Evolutionary conservation across 92 coral and sea anemone genomes (phyloP).

Genomic region (Palythoa grandiflora): DNA sequence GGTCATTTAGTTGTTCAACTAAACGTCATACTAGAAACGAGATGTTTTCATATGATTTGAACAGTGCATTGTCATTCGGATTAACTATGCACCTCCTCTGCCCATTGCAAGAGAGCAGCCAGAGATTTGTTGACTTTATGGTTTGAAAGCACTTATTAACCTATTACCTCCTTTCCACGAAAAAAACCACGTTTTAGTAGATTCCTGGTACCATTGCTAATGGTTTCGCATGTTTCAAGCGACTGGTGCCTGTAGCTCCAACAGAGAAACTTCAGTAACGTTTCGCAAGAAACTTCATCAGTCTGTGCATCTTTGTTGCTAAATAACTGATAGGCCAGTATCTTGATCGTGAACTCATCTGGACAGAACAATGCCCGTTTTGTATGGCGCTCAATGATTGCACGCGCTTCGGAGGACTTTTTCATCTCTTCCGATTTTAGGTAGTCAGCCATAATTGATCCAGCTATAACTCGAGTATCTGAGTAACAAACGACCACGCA

Average conservation of each 20-base stretch:
- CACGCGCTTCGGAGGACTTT: slow-evolving; percentile 5
- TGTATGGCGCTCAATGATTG: slow-evolving; percentile 8
- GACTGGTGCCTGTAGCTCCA: slow-evolving; percentile 35
- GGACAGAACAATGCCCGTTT: slow-evolving; percentile 19
- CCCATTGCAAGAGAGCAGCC: too few species aligned
- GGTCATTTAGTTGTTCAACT: too few species aligned
- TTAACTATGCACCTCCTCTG: too few species aligned
- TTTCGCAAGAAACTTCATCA: background rate
- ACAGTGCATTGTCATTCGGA: too few species aligned
- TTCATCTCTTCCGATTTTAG: slow-evolving; percentile 28
- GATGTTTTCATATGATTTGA: too few species aligned
- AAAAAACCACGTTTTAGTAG: slow-evolving; percentile 17
- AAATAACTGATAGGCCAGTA: slow-evolving; percentile 22
- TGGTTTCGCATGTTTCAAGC: slow-evolving; percentile 20
- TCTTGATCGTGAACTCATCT: slow-evolving; percentile 25
- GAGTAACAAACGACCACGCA: background rate
- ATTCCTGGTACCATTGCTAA: background rate
- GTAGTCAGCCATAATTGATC: slow-evolving; percentile 8
- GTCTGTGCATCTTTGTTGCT: background rate
- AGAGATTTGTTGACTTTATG: too few species aligned
- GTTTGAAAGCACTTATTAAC: too few species aligned
- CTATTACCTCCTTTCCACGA: slow-evolving; percentile 24
- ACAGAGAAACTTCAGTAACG: slow-evolving; percentile 15
- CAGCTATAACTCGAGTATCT: slow-evolving; percentile 2
- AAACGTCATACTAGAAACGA: too few species aligned